Evolutionary conservation across 1,140 invertebrate genomes (phyloP).

Genomic region (Nebria ingens): DNA sequence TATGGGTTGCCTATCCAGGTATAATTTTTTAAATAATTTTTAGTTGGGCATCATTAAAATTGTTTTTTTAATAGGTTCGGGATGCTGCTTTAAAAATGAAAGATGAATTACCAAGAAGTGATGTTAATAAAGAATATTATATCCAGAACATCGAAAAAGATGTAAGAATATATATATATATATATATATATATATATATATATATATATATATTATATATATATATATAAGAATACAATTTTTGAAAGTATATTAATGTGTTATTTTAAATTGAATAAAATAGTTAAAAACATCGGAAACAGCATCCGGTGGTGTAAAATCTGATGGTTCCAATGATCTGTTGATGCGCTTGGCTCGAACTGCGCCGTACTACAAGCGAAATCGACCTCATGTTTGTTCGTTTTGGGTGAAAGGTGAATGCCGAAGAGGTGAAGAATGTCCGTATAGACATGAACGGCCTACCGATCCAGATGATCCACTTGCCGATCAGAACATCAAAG

Average conservation of each 20-base stretch:
- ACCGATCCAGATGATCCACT: constrained; percentile 99
- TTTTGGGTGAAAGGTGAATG: constrained; percentile 99
- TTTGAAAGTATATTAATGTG: constrained; percentile 14
- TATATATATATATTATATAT: too few relatives aligned
- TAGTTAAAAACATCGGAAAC: constrained; percentile 37
- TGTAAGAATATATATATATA: constrained; percentile 38
- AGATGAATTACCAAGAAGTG: constrained; percentile 91
- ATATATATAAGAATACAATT: too few relatives aligned
- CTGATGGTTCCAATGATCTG: constrained; percentile 76
- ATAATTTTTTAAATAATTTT: too few relatives aligned
- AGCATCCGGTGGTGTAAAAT: constrained; percentile 52
- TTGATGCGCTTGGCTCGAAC: constrained; percentile 90
- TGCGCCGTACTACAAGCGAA: constrained; percentile 97
- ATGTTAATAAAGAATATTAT: constrained; percentile 99
- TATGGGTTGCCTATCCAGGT: constrained; percentile 94
- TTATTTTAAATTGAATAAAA: too few relatives aligned
- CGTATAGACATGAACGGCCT: constrained; percentile 97
- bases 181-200: neutral
- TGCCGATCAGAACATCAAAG: constrained; percentile 98
- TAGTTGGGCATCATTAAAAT: neutral
- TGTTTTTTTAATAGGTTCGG: constrained; percentile 34
- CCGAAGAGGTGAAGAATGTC: constrained; percentile 97
- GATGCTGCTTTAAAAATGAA: constrained; percentile 92
- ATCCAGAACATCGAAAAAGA: constrained; percentile 89
- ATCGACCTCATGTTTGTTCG: constrained; percentile 97